Evolutionary conservation across 2,113 vertebrate species (phyloP), one percentile per base, ranked within the genome.

Genomic region (Trichechus manatus): DNA sequence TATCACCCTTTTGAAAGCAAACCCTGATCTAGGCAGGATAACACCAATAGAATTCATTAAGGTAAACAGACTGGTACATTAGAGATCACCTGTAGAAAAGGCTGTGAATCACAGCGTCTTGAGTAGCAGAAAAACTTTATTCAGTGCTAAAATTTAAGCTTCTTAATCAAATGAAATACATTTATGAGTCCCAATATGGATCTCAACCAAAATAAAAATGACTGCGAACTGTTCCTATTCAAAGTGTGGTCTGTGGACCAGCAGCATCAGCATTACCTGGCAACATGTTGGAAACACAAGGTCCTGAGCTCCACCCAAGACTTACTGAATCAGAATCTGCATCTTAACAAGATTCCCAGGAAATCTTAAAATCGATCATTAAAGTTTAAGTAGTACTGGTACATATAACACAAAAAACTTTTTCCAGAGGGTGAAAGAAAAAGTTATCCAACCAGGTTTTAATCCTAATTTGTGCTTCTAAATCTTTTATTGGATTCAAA

Each of bases 111-210:
- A 15, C 8, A 47, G 44, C 59, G 61, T 27, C n/a, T 53, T 79
- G 22, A 64, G 39, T 19, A 79, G 68, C 53, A 87, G 85, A 39
- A 90, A 72, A 89, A 92, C 14, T 44, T 83, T 9, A 75, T 3
- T 80, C 64, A 39, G 39, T 63, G 19, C 39, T 93, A n/a, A 89
- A 84, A 83, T 27, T 23, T 75, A 88, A 75, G 74, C 4, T 92
- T 92, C 61, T 84, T 44, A 92, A 95, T 78, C 36, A 91, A 94
- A 94, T 47, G 1, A 31, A 86, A 61, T n/a, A n/a, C 14, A 29
- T 39, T 39, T 39, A 39, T 39, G 39, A 39, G 39, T 39, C 39
- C 3, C 39, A 39, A 39, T 39, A 39, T 39, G 6, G 39, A 11
- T 74, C 33, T 36, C 5, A 68, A 22, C 8, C 22, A 17, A 33